Percentiles rank a stretch among this genome's conserved stretches.
Evolutionary conservation across 2,113 vertebrate species (phyloP).

Genomic region (Uria aalge): DNA sequence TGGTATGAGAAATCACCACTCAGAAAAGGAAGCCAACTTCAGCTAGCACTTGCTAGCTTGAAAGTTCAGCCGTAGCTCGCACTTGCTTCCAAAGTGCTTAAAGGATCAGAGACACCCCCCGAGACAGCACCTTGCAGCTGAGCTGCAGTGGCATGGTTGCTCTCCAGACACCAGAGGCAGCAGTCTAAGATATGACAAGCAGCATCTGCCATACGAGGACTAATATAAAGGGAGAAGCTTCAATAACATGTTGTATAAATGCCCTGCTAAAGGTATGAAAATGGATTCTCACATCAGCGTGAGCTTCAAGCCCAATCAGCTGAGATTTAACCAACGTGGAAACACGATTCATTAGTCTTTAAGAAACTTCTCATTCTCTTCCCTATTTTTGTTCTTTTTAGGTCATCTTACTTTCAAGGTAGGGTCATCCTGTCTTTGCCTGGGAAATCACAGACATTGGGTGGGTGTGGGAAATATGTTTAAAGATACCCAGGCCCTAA

Average conservation of each 20-base stretch:
- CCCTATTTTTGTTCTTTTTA: not conserved
- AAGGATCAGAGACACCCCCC: not conserved
- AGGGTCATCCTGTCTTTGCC: not conserved
- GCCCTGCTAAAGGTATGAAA: not conserved
- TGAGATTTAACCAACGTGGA: not conserved
- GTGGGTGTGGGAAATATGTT: not conserved
- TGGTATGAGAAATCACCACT: not conserved
- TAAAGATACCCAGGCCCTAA: not conserved
- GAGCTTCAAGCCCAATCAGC: not conserved
- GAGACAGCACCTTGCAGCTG: not conserved
- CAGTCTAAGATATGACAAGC: not conserved
- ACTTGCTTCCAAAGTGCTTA: not conserved
- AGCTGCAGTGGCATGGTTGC: not conserved
- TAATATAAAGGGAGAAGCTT: not conserved
- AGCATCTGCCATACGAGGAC: not conserved
- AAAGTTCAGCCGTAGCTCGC: not conserved
- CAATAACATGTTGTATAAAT: rapidly evolving
- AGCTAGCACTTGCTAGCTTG: not conserved
- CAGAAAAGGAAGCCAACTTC: not conserved
- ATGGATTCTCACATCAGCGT: not conserved
- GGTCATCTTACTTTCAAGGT: not conserved
- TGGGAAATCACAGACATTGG: not conserved
- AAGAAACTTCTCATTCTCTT: not conserved
- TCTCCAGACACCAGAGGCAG: not conserved
- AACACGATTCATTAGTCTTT: not conserved